A percentile compares a stretch with the other conserved stretches of the same genome.
phyloP scores from a whole-genome alignment of 2,888 invertebrate genomes.

The Amiota mariae region DNA sequence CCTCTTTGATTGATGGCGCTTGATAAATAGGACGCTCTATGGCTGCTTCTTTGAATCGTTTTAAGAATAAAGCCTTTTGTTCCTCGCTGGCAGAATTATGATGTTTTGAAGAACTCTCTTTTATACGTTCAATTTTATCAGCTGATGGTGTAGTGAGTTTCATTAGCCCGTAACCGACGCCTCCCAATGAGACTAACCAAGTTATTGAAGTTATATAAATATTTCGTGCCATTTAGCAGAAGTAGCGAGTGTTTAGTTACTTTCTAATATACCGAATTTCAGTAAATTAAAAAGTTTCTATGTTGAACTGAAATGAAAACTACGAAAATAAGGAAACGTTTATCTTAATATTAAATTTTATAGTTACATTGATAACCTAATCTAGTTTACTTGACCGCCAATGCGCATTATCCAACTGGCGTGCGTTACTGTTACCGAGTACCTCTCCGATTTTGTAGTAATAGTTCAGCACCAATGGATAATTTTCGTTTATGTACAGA shows the following conservation, averaged over 20 bases:
- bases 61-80: conserved; percentile 65
- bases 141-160: conserved; percentile 76
- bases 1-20: conserved; percentile 41
- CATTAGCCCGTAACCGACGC: conserved; percentile 78
- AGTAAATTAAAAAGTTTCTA: conserved; percentile 4
- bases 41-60: conserved; percentile 64
- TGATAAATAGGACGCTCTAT: conserved; percentile 56
- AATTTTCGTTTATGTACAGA: conserved; percentile 79
- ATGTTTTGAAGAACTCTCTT: conserved; percentile 46
- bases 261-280: neutral
- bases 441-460: conserved; percentile 83
- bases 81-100: conserved; percentile 57
- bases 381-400: conserved; percentile 73
- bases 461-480: conserved; percentile 78
- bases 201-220: conserved; percentile 74
- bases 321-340: neutral
- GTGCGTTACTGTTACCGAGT: conserved; percentile 74
- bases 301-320: conserved; percentile 7
- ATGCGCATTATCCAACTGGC: conserved; percentile 76
- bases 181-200: conserved; percentile 78
- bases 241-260: conserved; percentile 17
- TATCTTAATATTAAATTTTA: neutral
- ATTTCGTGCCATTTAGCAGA: conserved; percentile 68
- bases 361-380: conserved; percentile 40
- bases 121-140: conserved; percentile 68